Evolutionary conservation across 2,888 invertebrate genomes (phyloP), one percentile per base, ranked within the genome.

Genomic region (Drosophila peninsularis): DNA sequence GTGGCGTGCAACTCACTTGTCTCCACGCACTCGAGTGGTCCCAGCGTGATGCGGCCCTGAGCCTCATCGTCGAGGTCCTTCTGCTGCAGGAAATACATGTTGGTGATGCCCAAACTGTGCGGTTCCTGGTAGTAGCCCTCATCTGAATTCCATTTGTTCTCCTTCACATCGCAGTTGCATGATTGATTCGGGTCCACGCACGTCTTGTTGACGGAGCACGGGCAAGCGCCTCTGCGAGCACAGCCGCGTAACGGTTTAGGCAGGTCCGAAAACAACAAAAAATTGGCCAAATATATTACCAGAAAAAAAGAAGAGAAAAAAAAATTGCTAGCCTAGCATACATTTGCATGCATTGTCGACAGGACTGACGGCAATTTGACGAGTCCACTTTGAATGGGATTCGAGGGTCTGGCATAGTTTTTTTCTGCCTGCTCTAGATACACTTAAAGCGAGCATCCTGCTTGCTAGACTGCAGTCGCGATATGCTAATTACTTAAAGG

Each of bases 21-120:
- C 94, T 98, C 98, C 60, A 98, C 97, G 93, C 98, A 98, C 92
- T 97, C 97, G 79, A 98, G 93, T 1, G 98, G 97, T 4, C 98
- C 98, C 56, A 98, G 93, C 1, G 98, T 98, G 52, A 98, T 96
- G 80, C 97, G 94, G 1, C 97, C 97, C 80, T 96, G 95, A 2
- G 97, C 96, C 90, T 97, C 96, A 76, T 95, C 95, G 56, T 96
- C 95, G 73, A 97, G 93, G 90, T 96, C 95, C 80, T 96, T 95
- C 89, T 97, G 97, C 89, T 98, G 97, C 53, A 97, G 93, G 90
- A 98, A 97, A 78, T 96, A 96, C 96, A 98, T 97, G 90, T 97
- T 96, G 6, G 96, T 98, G 62, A 98, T 96, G 21, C 98, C 98
- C 75, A 98, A 94, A 88, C 97, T 97, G 79, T 95, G 94, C 0